Evolutionary conservation across 2,797 vertebrate species (phyloP), one percentile per base, ranked within the genome.

Genomic region (Spinibarbus caldwelli): DNA sequence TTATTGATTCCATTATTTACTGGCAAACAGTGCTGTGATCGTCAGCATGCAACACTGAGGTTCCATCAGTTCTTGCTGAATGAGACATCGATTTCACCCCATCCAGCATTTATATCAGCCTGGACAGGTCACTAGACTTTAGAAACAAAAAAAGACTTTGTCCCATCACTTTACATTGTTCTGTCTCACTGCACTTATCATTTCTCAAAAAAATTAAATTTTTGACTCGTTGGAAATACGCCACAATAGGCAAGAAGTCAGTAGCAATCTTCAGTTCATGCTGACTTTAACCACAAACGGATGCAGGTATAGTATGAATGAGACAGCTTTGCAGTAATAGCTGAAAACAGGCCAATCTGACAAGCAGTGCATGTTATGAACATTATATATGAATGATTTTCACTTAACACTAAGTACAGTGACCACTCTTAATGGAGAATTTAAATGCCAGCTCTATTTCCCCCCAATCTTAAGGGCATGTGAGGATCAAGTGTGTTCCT

Each of bases 1-100:
- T 59, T 26, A 77, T 41, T 41, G 52, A 77, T 59, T 57, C 52
- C 12, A 11, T 76, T 36, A 77, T 77, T 77, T 77, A 59, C 34
- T 77, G 75, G 23, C n/a, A 77, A 77, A 38, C 21, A 57, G 12
- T 52, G 47, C 12, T 62, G 38, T 45, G 26, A 62, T 78, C 64
- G 17, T 62, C 57, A 45, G 54, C 17, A 78, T 78, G 26, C 59
- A n/a, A 68, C 11, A 78, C 67, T 75, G 41, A 21, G 72, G n/a
- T 41, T 45, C 36, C 17, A 64, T 64, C 38, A 64, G 77, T 31
- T 64, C 3, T 19, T 64, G 49, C 36, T 12, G 5, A 78, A 64
- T 78, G 17, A 21, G 54, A 62, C 57, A 45, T 21, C 10, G n/a
- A 64, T 78, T 62, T 62, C 15, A 45, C 15, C n/a, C 49, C 14